These are phyloP conservation scores for Desmodus rotundus DNA, from an alignment of 2,113 vertebrate species.

Conservation along the genomic window DNA sequence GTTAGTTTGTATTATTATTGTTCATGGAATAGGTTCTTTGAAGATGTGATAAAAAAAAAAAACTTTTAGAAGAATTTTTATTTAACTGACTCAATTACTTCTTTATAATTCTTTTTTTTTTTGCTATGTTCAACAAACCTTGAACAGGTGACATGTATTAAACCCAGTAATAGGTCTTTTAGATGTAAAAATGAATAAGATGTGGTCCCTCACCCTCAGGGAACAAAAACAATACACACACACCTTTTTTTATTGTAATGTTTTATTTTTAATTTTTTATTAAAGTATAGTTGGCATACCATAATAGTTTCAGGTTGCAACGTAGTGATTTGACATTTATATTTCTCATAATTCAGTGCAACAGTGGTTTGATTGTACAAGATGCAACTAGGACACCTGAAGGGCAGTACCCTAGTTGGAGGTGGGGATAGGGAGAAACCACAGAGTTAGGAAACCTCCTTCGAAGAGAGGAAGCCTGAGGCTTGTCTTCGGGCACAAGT, in stretches of 20 bases:
- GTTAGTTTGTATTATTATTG: not conserved
- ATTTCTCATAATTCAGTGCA: not conserved
- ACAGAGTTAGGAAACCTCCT: not conserved
- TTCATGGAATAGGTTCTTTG: slow-evolving; percentile 6
- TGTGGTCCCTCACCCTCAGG: not conserved
- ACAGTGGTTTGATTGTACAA: not conserved
- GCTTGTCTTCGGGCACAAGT: not conserved
- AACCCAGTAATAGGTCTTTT: not conserved
- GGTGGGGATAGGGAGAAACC: not conserved
- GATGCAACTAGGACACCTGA: not conserved
- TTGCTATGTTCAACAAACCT: slow-evolving; percentile 13
- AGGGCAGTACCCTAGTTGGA: not conserved
- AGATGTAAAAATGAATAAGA: not conserved
- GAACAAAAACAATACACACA: not conserved
- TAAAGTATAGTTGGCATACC: not conserved
- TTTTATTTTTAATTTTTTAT: not conserved
- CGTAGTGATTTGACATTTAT: not conserved
- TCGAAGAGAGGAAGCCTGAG: not conserved
- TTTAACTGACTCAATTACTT: slow-evolving; percentile 1
- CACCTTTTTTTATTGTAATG: not conserved
- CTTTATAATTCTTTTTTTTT: slow-evolving; percentile 21
- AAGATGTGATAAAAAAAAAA: not conserved
- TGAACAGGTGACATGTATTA: not conserved
- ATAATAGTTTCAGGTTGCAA: not conserved
- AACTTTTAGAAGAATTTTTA: slow-evolving; percentile 27